Percentiles rank a stretch among this genome's conserved stretches.
Evolutionary conservation across 53 echinoderm and acorn worm genomes (phyloP).

Genomic region (Patiria pectinifera): DNA sequence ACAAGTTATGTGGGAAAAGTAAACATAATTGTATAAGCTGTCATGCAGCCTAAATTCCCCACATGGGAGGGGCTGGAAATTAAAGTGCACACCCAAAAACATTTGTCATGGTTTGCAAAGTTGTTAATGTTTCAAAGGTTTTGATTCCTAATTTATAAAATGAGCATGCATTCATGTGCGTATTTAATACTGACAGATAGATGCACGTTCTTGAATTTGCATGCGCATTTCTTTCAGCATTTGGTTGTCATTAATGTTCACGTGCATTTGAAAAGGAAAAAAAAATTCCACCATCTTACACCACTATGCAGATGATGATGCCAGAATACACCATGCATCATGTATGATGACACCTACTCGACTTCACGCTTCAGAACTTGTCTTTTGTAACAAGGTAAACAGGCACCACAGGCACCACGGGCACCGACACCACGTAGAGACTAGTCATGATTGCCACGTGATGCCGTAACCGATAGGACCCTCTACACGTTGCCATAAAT

Average conservation of each 20-base stretch:
- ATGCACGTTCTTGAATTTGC: background rate
- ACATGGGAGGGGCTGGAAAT: too few species aligned
- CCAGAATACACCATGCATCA: background rate
- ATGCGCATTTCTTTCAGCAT: background rate
- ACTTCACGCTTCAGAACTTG: background rate
- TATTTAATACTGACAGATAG: background rate
- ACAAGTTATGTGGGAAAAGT: too few species aligned
- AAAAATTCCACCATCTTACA: background rate
- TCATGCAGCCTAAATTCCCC: too few species aligned
- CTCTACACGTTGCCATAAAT: slow-evolving; percentile 17
- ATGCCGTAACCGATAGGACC: slow-evolving; percentile 12
- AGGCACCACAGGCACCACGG: background rate
- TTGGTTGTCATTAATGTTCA: background rate
- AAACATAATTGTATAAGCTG: too few species aligned
- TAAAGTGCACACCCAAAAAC: too few species aligned
- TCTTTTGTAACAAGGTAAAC: background rate
- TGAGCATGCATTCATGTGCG: too few species aligned
- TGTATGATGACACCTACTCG: background rate
- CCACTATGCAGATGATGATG: background rate
- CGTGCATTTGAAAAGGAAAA: background rate
- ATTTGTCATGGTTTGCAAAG: too few species aligned
- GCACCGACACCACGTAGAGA: background rate
- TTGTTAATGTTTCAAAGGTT: too few species aligned
- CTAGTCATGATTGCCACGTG: background rate
- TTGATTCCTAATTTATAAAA: too few species aligned